A percentile compares a stretch with the other conserved stretches of the same genome.
Conservation (phyloP, 2,888 invertebrate species). For the Phortica magna region DNA sequence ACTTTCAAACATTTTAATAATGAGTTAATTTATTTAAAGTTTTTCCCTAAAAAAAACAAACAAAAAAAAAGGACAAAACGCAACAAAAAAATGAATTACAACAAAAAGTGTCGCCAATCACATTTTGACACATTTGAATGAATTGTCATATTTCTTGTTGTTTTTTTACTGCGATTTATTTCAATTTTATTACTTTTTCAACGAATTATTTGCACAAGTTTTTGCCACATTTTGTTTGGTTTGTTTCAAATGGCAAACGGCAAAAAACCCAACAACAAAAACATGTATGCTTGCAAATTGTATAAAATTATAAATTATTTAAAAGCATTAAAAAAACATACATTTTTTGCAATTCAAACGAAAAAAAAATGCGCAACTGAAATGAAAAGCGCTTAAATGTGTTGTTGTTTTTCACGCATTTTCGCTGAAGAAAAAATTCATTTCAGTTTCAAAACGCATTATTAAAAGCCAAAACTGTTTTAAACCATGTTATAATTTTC, state of each 20-base stretch:
- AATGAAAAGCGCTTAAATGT: neutral
- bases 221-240: slow-evolving; percentile 8
- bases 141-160: slow-evolving; percentile 55
- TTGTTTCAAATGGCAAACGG: neutral
- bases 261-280: neutral
- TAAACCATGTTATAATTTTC: slow-evolving; percentile 38
- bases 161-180: neutral
- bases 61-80: neutral
- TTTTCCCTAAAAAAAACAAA: neutral
- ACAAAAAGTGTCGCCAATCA: slow-evolving; percentile 18
- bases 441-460: neutral
- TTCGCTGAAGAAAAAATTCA: neutral
- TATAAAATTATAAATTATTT: neutral
- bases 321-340: neutral
- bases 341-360: too few relatives aligned
- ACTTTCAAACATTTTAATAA: slow-evolving; percentile 29
- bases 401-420: neutral
- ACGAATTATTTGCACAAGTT: neutral
- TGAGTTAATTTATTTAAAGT: slow-evolving; percentile 11
- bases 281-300: neutral
- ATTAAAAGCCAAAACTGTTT: slow-evolving; percentile 39
- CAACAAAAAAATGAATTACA: slow-evolving; percentile 1
- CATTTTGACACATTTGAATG: slow-evolving; percentile 54
- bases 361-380: neutral
- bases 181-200: slow-evolving; percentile 40